Evolutionary conservation across 2,888 invertebrate species (phyloP).

Genomic region (Graphium colonna): DNA sequence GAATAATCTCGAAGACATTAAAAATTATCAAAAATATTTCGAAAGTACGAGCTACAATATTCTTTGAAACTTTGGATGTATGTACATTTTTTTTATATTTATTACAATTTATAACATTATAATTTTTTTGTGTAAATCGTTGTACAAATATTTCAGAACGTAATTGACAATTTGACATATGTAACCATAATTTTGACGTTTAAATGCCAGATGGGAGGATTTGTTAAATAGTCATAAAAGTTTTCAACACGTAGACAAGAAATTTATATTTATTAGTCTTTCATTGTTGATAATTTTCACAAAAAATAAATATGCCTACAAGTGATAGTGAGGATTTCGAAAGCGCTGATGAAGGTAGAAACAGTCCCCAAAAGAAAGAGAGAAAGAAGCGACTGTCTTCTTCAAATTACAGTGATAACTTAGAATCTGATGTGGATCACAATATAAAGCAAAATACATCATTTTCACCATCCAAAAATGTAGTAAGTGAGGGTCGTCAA

Average conservation of each 20-base stretch:
- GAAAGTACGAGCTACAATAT: no score
- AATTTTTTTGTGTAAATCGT: no score
- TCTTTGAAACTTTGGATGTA: no score
- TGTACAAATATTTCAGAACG: constrained; percentile 5
- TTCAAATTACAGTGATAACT: constrained; percentile 63
- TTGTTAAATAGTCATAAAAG: constrained; percentile 19
- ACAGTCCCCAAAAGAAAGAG: constrained; percentile 52
- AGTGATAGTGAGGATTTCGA: constrained; percentile 89
- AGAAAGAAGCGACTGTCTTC: constrained; percentile 61
- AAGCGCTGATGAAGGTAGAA: constrained; percentile 86
- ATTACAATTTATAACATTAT: no score
- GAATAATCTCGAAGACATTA: no score
- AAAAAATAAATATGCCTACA: constrained; percentile 76
- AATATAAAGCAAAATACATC: constrained; percentile 30
- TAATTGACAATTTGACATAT: background rate
- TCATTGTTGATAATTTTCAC: constrained; percentile 3
- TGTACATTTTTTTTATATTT: no score
- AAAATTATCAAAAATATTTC: no score
- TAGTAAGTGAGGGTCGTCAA: constrained; percentile 20
- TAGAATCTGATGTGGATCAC: constrained; percentile 47
- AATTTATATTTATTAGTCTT: constrained; percentile 1
- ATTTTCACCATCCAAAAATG: constrained; percentile 24
- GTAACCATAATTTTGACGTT: constrained; percentile 8
- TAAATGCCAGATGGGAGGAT: constrained; percentile 14
- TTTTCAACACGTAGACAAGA: constrained; percentile 32